A percentile compares a stretch with the other conserved stretches of the same genome.
phyloP scores from a whole-genome alignment of 2,888 invertebrate species.

The Apamea sordens region DNA sequence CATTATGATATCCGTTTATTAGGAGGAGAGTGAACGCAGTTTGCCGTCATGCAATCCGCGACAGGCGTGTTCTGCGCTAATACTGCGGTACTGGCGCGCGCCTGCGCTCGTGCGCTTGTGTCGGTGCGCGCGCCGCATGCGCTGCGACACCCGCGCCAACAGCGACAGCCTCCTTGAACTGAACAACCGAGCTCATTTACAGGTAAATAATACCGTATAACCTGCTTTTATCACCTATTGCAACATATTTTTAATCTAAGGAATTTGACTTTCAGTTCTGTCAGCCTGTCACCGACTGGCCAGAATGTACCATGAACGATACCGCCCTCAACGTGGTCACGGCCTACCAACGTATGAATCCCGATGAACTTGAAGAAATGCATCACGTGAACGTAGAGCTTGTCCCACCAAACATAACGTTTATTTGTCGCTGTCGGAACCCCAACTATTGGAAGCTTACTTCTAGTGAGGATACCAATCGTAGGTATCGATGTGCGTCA shows the following conservation, averaged over 20 bases:
- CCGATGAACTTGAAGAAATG: conserved; percentile 82
- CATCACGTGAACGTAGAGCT: conserved; percentile 83
- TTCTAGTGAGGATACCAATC: conserved; percentile 69
- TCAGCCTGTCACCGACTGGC: conserved; percentile 80
- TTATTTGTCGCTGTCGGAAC: conserved; percentile 87
- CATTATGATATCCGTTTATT: neutral
- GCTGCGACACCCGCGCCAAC: conserved; percentile 77
- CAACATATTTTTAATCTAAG: neutral
- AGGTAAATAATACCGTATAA: conserved; percentile 80
- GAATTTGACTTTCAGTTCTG: conserved; percentile 86
- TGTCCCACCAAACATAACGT: conserved; percentile 83
- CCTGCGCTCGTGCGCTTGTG: conserved; percentile 91
- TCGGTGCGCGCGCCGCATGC: conserved; percentile 89
- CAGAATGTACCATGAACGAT: conserved; percentile 79
- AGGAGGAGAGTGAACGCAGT: conserved; percentile 91
- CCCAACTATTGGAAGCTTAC: conserved; percentile 88
- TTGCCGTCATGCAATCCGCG: conserved; percentile 87
- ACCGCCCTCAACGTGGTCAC: conserved; percentile 81
- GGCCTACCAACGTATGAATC: conserved; percentile 78
- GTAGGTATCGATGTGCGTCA: conserved; percentile 86
- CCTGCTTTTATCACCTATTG: neutral
- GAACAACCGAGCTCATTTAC: conserved; percentile 91
- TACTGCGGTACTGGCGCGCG: conserved; percentile 90
- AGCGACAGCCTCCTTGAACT: conserved; percentile 80
- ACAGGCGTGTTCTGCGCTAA: conserved; percentile 89